Base-by-base conservation (phyloP, 2,113 vertebrate species). In the Esox niger region DNA sequence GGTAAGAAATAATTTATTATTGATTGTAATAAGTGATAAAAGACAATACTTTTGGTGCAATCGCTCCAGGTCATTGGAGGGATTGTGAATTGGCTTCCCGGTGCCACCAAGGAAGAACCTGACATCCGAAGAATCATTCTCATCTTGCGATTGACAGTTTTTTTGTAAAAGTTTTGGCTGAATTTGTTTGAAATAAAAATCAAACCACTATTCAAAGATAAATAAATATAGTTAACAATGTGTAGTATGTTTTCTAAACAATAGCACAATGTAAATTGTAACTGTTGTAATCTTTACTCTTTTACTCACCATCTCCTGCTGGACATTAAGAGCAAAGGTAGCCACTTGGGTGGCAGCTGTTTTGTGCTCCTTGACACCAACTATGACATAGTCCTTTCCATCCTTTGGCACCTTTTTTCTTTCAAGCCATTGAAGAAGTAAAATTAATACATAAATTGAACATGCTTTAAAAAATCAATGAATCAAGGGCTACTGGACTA, bases 221-320 rank as follows among this genome's bases (percentile, higher is more conserved):
- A 46, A 30, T 11, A 49, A 69, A 0, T 13, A 47, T n/a, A 55
- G 10, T 17, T 17, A 31, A 17, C 32, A n/a, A n/a, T n/a, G n/a
- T n/a, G n/a, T n/a, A n/a, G n/a, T n/a, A n/a, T n/a, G n/a, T n/a
- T n/a, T n/a, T n/a, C n/a, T n/a, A n/a, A n/a, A n/a, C n/a, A n/a
- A n/a, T n/a, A n/a, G n/a, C n/a, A n/a, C n/a, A n/a, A n/a, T n/a
- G n/a, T n/a, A n/a, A n/a, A n/a, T n/a, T n/a, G n/a, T n/a, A n/a
- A n/a, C n/a, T n/a, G n/a, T n/a, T n/a, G n/a, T n/a, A n/a, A n/a
- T n/a, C n/a, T n/a, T n/a, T n/a, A n/a, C n/a, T n/a, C n/a, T n/a
- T n/a, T n/a, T n/a, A 30, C 62, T 71, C 58, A 64, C 69, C 61
- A 26, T 33, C 62, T 71, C 69, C 62, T 64, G 61, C 62, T 71